Percentiles rank a stretch among this genome's conserved stretches.
Evolutionary conservation across 2,888 invertebrate genomes (phyloP).

Genomic region (Harpalus rufipes): DNA sequence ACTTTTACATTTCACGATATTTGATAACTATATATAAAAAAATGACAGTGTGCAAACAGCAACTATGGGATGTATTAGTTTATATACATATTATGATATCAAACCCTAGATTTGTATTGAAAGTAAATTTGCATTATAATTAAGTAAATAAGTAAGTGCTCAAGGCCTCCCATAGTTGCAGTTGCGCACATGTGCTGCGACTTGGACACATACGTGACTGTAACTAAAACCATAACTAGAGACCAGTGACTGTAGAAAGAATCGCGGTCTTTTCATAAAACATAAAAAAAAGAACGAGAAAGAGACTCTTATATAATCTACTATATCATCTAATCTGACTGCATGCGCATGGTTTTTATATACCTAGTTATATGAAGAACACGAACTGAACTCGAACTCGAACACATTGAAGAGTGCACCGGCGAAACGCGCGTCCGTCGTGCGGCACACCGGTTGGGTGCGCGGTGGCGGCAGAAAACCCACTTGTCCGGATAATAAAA

Average conservation of each 20-base stretch:
- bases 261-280: conserved; percentile 57
- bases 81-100: neutral
- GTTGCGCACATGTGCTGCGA: neutral
- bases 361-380: conserved; percentile 64
- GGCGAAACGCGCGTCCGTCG: conserved; percentile 61
- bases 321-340: conserved; percentile 60
- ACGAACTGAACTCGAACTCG: conserved; percentile 55
- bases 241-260: conserved; percentile 26
- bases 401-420: conserved; percentile 60
- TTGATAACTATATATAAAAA: too few relatives aligned
- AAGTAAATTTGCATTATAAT: neutral
- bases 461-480: conserved; percentile 64
- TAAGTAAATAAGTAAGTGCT: too few relatives aligned
- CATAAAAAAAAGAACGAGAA: conserved; percentile 44
- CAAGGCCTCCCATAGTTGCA: neutral
- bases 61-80: neutral
- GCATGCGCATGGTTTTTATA: conserved; percentile 63
- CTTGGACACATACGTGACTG: neutral
- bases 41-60: neutral
- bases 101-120: neutral
- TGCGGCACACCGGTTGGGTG: conserved; percentile 63
- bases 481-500: conserved; percentile 61
- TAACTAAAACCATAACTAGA: neutral
- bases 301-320: conserved; percentile 59
- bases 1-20: too few relatives aligned